phyloP scores from a whole-genome alignment of 1,140 invertebrate species.

The Drosophila navojoa region DNA sequence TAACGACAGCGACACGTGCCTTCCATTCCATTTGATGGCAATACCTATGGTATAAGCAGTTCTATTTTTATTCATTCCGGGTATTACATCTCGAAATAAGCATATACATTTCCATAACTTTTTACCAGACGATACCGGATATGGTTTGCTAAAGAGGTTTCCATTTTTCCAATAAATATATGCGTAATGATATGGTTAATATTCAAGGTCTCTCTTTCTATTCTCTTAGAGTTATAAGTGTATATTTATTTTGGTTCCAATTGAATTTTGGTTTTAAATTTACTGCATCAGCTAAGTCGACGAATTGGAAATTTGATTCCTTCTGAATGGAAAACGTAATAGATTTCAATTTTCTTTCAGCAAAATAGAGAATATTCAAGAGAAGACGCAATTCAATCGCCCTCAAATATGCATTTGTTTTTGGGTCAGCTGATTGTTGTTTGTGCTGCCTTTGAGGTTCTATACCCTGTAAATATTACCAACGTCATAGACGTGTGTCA shows the following conservation, averaged over 20 bases:
- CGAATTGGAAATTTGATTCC: conserved; percentile 11
- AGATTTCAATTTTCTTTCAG: not conserved
- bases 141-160: not conserved
- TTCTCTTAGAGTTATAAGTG: too few relatives aligned
- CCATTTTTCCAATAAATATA: not conserved
- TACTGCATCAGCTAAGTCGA: not conserved
- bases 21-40: conserved; percentile 2
- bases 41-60: conserved; percentile 14
- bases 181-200: too few relatives aligned
- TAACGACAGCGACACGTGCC: conserved; percentile 22
- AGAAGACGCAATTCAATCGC: conserved; percentile 17
- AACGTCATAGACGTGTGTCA: too few relatives aligned
- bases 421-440: not conserved
- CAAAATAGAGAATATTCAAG: not conserved
- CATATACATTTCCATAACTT: too few relatives aligned
- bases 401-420: not conserved
- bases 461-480: not conserved
- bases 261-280: not conserved
- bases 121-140: not conserved
- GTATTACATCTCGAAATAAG: not conserved
- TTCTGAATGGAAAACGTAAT: not conserved
- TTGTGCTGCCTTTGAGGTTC: not conserved
- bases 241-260: too few relatives aligned
- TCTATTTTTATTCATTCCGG: not conserved
- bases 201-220: too few relatives aligned